Base-by-base conservation (phyloP, 1,140 invertebrate genomes). In the Drosophila ohnishii region DNA sequence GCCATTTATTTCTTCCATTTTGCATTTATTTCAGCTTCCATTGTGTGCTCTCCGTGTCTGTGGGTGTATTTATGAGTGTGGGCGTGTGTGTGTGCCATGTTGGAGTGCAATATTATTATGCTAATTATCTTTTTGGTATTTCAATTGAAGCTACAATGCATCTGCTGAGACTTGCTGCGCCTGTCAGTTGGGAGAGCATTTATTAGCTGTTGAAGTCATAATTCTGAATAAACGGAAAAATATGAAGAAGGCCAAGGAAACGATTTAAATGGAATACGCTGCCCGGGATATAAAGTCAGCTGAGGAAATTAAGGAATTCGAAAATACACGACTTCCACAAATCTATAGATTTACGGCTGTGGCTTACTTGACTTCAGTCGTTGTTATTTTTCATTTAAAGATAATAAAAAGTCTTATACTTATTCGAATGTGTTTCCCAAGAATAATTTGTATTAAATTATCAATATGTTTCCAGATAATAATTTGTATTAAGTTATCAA, bases 51-150 rank as follows among this genome's bases (percentile, higher is more conserved):
- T 47, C 37, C n/a, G 13, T 45, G 62, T 8, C n/a, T 45, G 55
- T 58, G 40, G 22, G 39, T 40, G 47, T 22, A n/a, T 70, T 42
- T 32, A 16, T 77, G 39, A 35, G 16, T 44, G 48, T n/a, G 63
- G 40, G n/a, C 57, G 39, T 40, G 32, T 32, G 32, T 32, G 32
- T 19, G 42, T 42, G 57, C 35, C 61, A 50, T 53, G 47, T 35
- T 61, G 56, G 34, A 53, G 48, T 67, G 73, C 55, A 84, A 69
- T 84, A 84, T 84, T 76, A 80, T 80, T 76, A 84, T 84, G 80
- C 64, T 84, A 84, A 84, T 84, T 84, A 84, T 84, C 66, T 59
- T 84, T 75, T 84, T 65, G 76, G 83, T 76, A 80, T 84, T 79
- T 84, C 80, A 80, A 77, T 80, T 84, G 71, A 64, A 72, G 67